These are phyloP conservation scores for Harpegnathos saltator DNA, from an alignment of 1,140 invertebrate species.

Conservation along the genomic window DNA sequence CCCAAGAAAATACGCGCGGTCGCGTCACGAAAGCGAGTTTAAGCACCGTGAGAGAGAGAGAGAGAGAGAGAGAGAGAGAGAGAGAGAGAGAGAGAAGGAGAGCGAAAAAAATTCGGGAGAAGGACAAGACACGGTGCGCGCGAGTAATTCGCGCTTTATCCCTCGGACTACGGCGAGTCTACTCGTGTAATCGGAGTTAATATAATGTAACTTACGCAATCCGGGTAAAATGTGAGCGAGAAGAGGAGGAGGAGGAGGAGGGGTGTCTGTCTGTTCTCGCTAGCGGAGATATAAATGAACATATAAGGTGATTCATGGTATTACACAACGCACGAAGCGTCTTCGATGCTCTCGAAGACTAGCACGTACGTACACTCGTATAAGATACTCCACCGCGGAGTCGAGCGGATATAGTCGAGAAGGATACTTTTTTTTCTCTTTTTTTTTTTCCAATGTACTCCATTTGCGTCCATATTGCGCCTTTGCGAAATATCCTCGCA, in stretches of 20 bases:
- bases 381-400: constrained; percentile 2
- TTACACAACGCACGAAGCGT: not conserved
- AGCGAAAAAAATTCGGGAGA: not conserved
- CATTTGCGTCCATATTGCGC: not conserved
- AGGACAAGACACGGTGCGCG: not conserved
- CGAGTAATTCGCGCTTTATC: not conserved
- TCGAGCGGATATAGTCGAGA: not conserved
- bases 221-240: not conserved
- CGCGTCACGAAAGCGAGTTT: not conserved
- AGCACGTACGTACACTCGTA: not conserved
- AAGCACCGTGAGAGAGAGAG: not conserved
- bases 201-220: constrained; percentile 3
- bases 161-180: not conserved
- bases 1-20: no score
- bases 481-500: not conserved
- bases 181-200: not conserved
- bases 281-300: constrained; percentile 38
- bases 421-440: constrained; percentile 14
- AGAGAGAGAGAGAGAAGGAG: not conserved
- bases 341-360: constrained; percentile 12
- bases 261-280: not conserved
- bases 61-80: no score
- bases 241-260: not conserved
- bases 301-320: constrained; percentile 4
- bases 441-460: no score